Conservation (phyloP, 2,888 invertebrate species). For the Drosophila antonietae region DNA sequence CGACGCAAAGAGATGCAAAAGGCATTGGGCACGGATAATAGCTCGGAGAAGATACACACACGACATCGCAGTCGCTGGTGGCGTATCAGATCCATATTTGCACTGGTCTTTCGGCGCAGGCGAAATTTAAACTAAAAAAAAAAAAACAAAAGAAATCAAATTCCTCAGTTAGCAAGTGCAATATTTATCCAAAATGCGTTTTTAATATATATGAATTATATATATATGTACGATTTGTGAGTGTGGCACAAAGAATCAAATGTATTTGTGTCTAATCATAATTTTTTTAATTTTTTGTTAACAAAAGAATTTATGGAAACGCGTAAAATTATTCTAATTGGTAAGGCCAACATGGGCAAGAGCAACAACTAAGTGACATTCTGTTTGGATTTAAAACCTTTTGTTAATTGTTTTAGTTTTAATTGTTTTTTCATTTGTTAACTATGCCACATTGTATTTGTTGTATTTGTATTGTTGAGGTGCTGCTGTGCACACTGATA, state of each 20-base stretch:
- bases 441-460: slow-evolving; percentile 56
- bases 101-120: slow-evolving; percentile 88
- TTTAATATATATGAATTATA: slow-evolving; percentile 25
- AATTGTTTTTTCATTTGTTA: slow-evolving; percentile 59
- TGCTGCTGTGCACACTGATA: slow-evolving; percentile 20
- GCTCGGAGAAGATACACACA: slow-evolving; percentile 85
- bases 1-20: slow-evolving; percentile 90
- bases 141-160: slow-evolving; percentile 2
- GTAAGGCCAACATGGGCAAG: slow-evolving; percentile 26
- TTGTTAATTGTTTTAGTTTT: slow-evolving; percentile 34
- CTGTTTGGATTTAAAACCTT: slow-evolving; percentile 29
- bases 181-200: slow-evolving; percentile 57
- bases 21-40: slow-evolving; percentile 85
- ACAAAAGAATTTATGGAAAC: slow-evolving; percentile 42
- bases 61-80: slow-evolving; percentile 92
- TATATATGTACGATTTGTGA: slow-evolving; percentile 35
- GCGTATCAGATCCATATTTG: slow-evolving; percentile 92
- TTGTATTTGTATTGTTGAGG: slow-evolving; percentile 54
- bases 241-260: slow-evolving; percentile 31
- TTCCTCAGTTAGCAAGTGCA: slow-evolving; percentile 59
- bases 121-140: slow-evolving; percentile 82
- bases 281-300: neutral
- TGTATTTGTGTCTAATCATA: slow-evolving; percentile 43
- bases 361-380: slow-evolving; percentile 33
- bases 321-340: slow-evolving; percentile 42